Percentiles rank a stretch among this genome's conserved stretches.
These are phyloP conservation scores for Microtus richardsoni DNA, from an alignment of 2,113 vertebrate genomes.

Conservation along the genomic window DNA sequence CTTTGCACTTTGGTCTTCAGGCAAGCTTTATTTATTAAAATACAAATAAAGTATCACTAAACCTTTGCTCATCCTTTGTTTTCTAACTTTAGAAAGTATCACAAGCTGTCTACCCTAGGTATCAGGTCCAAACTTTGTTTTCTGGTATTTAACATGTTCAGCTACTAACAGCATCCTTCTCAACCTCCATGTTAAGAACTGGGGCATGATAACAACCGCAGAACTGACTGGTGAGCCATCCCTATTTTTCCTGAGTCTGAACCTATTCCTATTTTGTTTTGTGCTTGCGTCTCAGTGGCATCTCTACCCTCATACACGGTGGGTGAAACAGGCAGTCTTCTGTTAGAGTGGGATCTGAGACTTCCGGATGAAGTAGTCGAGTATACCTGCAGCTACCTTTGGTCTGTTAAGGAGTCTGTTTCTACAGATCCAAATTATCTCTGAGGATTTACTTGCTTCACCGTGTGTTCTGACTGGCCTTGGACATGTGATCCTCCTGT, in stretches of 20 bases:
- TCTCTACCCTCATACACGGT: neutral
- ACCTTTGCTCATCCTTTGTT: neutral
- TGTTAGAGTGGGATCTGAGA: neutral
- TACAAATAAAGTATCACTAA: too few relatives aligned
- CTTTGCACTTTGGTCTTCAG: too few relatives aligned
- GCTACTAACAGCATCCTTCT: neutral
- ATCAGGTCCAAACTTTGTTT: neutral
- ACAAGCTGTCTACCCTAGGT: neutral
- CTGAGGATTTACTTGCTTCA: neutral
- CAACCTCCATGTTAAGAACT: neutral
- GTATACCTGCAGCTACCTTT: neutral
- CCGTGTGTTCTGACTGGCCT: neutral
- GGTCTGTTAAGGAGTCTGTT: neutral
- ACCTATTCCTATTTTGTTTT: neutral
- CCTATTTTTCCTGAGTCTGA: neutral
- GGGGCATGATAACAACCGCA: neutral
- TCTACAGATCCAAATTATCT: neutral
- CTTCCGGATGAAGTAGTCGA: conserved; percentile 5
- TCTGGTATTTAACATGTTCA: neutral
- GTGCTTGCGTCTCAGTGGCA: neutral
- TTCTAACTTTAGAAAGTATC: neutral
- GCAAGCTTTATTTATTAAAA: too few relatives aligned
- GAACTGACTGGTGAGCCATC: neutral
- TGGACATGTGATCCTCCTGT: too few relatives aligned
- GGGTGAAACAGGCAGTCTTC: neutral